A percentile compares a stretch with the other conserved stretches of the same genome.
These are phyloP conservation scores for Clanis bilineata DNA, from an alignment of 2,888 invertebrate species.

Conservation along the genomic window DNA sequence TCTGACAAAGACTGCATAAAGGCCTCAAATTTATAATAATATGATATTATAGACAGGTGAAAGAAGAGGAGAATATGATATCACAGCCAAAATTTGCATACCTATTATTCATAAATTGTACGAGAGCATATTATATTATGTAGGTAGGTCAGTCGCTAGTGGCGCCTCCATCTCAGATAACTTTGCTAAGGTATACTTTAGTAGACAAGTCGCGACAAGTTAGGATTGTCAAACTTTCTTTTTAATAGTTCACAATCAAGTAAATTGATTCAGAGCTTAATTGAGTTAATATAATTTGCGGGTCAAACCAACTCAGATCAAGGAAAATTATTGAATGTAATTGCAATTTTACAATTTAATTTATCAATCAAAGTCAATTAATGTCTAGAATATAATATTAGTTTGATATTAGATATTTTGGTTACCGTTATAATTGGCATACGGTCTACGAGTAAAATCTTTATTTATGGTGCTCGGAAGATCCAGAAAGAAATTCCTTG, in stretches of 20 bases:
- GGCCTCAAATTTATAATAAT: too few species aligned
- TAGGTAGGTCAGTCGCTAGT: too few species aligned
- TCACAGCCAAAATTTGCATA: too few species aligned
- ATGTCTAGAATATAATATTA: background rate
- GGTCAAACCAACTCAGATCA: background rate
- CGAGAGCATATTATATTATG: too few species aligned
- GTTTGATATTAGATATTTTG: background rate
- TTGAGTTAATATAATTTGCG: background rate
- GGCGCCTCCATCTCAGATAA: too few species aligned
- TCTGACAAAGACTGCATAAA: too few species aligned
- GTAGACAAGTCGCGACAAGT: constrained; percentile 46
- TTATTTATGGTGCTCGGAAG: too few species aligned
- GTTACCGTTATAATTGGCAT: background rate
- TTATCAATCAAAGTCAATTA: background rate
- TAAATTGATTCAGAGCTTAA: background rate
- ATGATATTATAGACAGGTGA: too few species aligned
- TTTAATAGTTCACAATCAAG: constrained; percentile 30
- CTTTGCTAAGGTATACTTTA: too few species aligned
- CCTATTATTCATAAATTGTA: too few species aligned
- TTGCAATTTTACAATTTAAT: background rate
- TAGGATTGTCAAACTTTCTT: constrained; percentile 47
- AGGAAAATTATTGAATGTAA: background rate
- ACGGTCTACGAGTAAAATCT: background rate
- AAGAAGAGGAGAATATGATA: too few species aligned
- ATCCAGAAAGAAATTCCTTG: too few species aligned